Evolutionary conservation across 2,888 invertebrate genomes (phyloP), one percentile per base, ranked within the genome.

Genomic region (Antheraea yamamai): DNA sequence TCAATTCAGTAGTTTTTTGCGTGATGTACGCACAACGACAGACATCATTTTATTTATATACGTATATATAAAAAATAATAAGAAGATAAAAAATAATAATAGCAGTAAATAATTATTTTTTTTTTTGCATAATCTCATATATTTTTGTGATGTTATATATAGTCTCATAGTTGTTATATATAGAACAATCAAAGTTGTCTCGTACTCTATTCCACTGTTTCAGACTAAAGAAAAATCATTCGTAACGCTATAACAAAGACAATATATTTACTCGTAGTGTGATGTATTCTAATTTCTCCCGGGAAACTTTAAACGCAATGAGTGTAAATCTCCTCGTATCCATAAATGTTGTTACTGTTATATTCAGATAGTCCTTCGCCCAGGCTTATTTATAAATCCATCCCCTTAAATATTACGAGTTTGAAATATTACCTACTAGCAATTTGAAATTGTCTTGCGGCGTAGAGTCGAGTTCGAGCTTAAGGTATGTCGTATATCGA

Each of bases 371-470:
- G 80, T 81, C 81, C 86, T 82, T 83, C 83, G 81, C 82, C 81
- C 79, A 82, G 78, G 82, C 82, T 88, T 89, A 89, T 90, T 88
- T 90, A 89, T 90, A 90, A 89, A 89, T 87, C 86, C 88, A 87
- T 89, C 85, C 86, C 83, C 84, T 84, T 86, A 86, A 84, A 87
- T 87, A 88, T 89, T 89, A 87, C 86, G 78, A 79, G 82, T 83
- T 83, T 89, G 89, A 91, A 88, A 89, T 91, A 91, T 91, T 85
- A 87, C 64, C 64, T 30, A 30, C 86, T 80, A 78, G 90, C 88
- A 89, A 91, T 91, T 91, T 90, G 87, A 89, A 90, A 87, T 89
- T 90, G 90, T 90, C 91, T 90, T 85, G 89, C 85, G 90, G 90
- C 89, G 83, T 79, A 79, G 83, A 83, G 82, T 75, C 74, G 77